Base-by-base conservation (phyloP, 2,797 vertebrate species). In the Iguana delicatissima region DNA sequence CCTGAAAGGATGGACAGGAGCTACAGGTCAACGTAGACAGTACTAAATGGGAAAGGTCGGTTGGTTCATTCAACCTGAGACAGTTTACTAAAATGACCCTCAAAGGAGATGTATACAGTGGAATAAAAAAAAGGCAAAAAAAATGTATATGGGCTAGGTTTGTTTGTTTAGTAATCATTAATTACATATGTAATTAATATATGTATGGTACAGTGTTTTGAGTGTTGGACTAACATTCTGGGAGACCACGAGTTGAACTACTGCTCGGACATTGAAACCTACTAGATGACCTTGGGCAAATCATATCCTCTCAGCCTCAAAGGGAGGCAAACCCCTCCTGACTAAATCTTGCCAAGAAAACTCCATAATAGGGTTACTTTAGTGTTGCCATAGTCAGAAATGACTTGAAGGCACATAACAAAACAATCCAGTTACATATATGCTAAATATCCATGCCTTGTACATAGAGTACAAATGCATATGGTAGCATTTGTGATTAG, bases 51-150 rank as follows among this genome's bases (percentile, higher is more conserved):
- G 22, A 46, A 35, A 38, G 50, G 29, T 7, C 62, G 57, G 8
- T 20, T 9, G 38, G 32, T 69, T 88, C 59, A 57, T 26, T 52
- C 10, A 26, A 10, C 35, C 52, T 6, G 50, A 55, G 64, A 29
- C 20, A 57, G 6, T 2, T 72, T 73, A 24, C 62, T 38, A 64
- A 67, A 80, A 6, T 82, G 46, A 64, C n/a, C 67, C 92, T 85
- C 85, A 95, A 96, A 89, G 87, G 81, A 91, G 86, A 85, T 67
- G 9, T 57, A 88, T 93, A 46, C 73, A 62, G 79, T 92, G 89
- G 93, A 95, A 95, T 91, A 35, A 80, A 87, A 79, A 46, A n/a
- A 22, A 91, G 24, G 77, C 35, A 95, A 94, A 89, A 84, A 35
- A 86, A 16, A 0, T 0, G 88, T 91, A 94, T 74, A 29, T 89